Evolutionary conservation across 1,140 invertebrate genomes (phyloP), one percentile per base, ranked within the genome.

Genomic region (Macrosteles quadrilineatus): DNA sequence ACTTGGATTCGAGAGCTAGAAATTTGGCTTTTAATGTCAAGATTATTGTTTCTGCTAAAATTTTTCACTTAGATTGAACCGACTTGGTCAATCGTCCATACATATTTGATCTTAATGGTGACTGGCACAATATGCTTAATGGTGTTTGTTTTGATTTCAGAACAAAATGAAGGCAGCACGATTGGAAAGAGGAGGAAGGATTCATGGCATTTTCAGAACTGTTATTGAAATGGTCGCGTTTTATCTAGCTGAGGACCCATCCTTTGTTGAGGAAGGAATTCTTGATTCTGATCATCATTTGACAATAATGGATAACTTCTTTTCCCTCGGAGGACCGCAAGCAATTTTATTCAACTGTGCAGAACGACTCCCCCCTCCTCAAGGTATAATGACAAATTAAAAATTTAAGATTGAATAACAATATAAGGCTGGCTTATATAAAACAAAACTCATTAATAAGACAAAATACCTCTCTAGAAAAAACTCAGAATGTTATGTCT

Each of bases 201-300:
- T 59, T 14, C 23, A 31, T 27, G 23, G 23, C 23, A 59, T 59
- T 11, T 59, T 27, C 27, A 27, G 55, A 11, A 29, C 69, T 87
- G 77, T 91, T 14, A 79, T 90, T 45, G 88, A 90, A 73, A 83
- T 86, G 68, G 85, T 83, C 32, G 85, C 86, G n/a, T 79, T 82
- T 21, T 82, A 85, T 73, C 78, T 87, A 55, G 83, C 86, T 72
- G 78, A 83, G 47, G 80, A 86, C 2, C 72, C 79, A 21, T 83
- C 85, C 32, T 82, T 85, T 69, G 79, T 91, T 0, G 80, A 89
- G 75, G 87, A 89, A 70, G 88, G 88, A 32, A 82, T 90, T 14
- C 81, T 84, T 30, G 89, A 91, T 77, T 83, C 83, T 55, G 84
- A 85, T 45, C 75, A 82, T 67, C 85, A 88, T 75, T 79, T 90